Base-by-base conservation (phyloP, 1,140 invertebrate species). In the Ylistrum balloti region DNA sequence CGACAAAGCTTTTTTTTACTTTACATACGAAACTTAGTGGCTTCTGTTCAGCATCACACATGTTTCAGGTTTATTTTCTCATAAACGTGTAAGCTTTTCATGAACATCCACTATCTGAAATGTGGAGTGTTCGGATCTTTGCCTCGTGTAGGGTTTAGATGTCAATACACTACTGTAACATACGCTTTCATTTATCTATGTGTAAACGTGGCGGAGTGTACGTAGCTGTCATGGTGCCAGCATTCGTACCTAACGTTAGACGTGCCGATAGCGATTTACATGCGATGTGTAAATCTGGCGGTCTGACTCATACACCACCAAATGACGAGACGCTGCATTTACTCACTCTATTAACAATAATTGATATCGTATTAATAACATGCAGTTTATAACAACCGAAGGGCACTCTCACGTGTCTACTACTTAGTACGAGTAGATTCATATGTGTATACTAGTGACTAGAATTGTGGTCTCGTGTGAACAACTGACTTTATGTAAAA, bases 151-250 rank as follows among this genome's bases (percentile, higher is more conserved):
- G 20, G 45, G 45, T 48, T 13, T 17, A 17, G 15, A 74, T 74
- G 56, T 74, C n/a, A 74, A 74, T 74, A 74, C 56, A 74, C 22
- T 17, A 74, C 56, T 74, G 1, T 22, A 74, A 74, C 56, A 74
- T n/a, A 74, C 56, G 56, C n/a, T 74, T 74, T 74, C 56, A 28
- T 1, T 74, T 74, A 74, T 74, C 20, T 74, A 28, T 28, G 56
- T 74, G 56, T 74, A 74, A 74, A 74, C 56, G 56, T 74, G 56
- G 56, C 56, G 1, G 56, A 74, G 56, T 28, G 3, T 17, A 28
- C 22, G 56, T 28, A 74, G 56, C 56, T 74, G 56, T 74, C 56
- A 74, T 17, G 56, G n/a, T 74, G 56, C 56, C 56, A 74, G 56
- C 56, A n/a, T 28, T 17, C 56, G 56, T 74, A 74, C 22, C 56